A percentile compares a stretch with the other conserved stretches of the same genome.
Evolutionary conservation across 2,888 invertebrate genomes (phyloP).

Genomic region (Drosophila macrospina): DNA sequence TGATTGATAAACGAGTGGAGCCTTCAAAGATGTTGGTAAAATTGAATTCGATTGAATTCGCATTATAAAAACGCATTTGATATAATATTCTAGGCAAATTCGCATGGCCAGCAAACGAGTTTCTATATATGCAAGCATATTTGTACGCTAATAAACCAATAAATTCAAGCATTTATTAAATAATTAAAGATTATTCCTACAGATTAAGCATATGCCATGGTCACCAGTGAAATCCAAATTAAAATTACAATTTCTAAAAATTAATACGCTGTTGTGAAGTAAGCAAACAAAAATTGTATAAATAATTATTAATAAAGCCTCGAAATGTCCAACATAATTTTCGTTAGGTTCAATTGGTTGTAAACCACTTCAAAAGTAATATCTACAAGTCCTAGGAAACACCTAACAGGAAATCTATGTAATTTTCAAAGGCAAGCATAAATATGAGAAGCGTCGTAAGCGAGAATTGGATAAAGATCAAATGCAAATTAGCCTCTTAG

Average conservation of each 20-base stretch:
- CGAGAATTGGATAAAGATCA: constrained; percentile 52
- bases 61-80: constrained; percentile 54
- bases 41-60: constrained; percentile 37
- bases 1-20: constrained; percentile 29
- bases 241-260: constrained; percentile 31
- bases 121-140: constrained; percentile 59
- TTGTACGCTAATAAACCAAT: constrained; percentile 62
- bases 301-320: constrained; percentile 19
- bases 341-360: constrained; percentile 44
- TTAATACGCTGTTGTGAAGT: constrained; percentile 26
- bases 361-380: constrained; percentile 18
- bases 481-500: constrained; percentile 84
- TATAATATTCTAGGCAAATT: constrained; percentile 52
- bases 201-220: constrained; percentile 19
- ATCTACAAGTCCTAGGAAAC: constrained; percentile 28
- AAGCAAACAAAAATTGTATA: not conserved
- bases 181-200: constrained; percentile 55
- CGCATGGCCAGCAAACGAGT: constrained; percentile 35
- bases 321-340: constrained; percentile 39
- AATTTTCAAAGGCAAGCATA: constrained; percentile 35
- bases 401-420: constrained; percentile 49
- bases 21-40: constrained; percentile 18
- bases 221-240: constrained; percentile 21
- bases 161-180: constrained; percentile 69
- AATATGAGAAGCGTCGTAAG: constrained; percentile 22